Conservation (phyloP, 2,113 vertebrate species). For the Pterocles orientalis region DNA sequence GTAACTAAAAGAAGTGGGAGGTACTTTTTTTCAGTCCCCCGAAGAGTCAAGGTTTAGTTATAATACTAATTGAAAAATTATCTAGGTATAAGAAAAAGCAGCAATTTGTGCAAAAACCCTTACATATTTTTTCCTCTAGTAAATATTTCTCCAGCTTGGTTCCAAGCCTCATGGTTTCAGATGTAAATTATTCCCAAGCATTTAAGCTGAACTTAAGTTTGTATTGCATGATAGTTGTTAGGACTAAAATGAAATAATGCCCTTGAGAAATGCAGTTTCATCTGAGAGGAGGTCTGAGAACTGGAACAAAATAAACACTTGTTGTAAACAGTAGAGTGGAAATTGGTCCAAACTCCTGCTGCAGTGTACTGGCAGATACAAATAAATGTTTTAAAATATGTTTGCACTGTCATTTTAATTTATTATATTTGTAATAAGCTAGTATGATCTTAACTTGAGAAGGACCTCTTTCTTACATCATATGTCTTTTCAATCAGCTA, state of each 20-base stretch:
- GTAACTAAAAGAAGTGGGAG: not conserved
- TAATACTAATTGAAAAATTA: constrained; percentile 9
- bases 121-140: not conserved
- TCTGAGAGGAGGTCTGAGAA: not conserved
- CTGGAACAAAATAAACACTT: not conserved
- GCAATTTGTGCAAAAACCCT: not conserved
- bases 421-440: not conserved
- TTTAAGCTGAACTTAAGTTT: not conserved
- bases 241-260: not conserved
- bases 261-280: not conserved
- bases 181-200: not conserved
- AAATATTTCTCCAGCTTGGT: not conserved
- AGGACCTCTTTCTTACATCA: not conserved
- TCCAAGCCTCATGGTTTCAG: not conserved
- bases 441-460: not conserved
- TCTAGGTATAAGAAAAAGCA: constrained; percentile 2
- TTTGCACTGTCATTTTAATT: not conserved
- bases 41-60: constrained; percentile 7
- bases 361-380: not conserved
- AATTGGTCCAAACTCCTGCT: not conserved
- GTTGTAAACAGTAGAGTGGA: not conserved
- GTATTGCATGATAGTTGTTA: not conserved
- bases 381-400: not conserved
- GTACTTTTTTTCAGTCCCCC: not conserved
- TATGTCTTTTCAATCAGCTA: not conserved